Base-by-base conservation (phyloP, 2,797 vertebrate species). In the Emydoidea blandingii region DNA sequence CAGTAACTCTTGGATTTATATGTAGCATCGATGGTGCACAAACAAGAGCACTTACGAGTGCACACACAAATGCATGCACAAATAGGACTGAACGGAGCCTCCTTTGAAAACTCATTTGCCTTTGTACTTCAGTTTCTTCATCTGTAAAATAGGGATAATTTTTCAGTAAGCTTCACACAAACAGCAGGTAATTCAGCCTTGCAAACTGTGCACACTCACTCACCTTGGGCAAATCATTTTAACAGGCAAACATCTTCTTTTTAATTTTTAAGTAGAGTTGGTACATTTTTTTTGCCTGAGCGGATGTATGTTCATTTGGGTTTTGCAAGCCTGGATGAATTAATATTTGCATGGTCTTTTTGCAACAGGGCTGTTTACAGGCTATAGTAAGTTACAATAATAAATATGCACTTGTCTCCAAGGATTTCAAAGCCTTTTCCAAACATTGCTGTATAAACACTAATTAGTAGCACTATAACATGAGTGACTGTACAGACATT, bases 401-500 rank as follows among this genome's bases (percentile, higher is more conserved):
- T 29, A 83, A 85, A 83, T 62, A 27, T 80, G 21, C 34, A 29
- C 3, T 12, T 23, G 14, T 31, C n/a, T 50, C 74, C 34, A 25
- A 37, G 31, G n/a, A 37, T 44, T 68, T 72, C 78, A 19, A 29
- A 81, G 16, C 44, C 34, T 15, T 86, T 49, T 37, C 11, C 19
- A 10, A 62, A 25, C 50, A 19, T 23, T 57, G 54, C 1, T 4
- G 11, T 72, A 72, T 72, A 72, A 72, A 72, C 5, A 12, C 65
- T 72, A 16, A 9, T 76, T 10, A 1, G 34, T n/a, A 79, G 11
- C 0, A 0, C 3, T 44, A 15, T 1, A 0, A 41, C 50, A 14
- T 0, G 1, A 27, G 49, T 0, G 0, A 59, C 53, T 7, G 31
- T 37, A 21, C 7, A 44, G 49, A 23, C 37, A 16, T 1, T 0